These are phyloP conservation scores for Drosophila koepferae DNA, from an alignment of 2,888 invertebrate species.

Conservation along the genomic window DNA sequence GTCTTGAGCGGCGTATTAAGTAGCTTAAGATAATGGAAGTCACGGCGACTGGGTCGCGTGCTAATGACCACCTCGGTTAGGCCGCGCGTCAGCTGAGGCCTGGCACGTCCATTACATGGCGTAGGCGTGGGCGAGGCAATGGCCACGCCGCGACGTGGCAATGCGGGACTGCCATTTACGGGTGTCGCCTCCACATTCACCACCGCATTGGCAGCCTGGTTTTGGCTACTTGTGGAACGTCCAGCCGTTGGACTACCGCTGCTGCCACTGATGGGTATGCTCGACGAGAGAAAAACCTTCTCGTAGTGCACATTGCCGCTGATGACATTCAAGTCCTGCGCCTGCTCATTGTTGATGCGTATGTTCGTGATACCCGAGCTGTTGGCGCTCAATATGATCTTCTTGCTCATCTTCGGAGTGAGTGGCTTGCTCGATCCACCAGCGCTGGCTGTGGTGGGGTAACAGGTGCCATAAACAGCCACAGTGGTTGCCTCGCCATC, in stretches of 20 bases:
- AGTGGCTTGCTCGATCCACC: constrained; percentile 44
- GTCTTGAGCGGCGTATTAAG: constrained; percentile 69
- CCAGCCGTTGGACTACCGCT: constrained; percentile 10
- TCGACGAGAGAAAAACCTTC: constrained; percentile 84
- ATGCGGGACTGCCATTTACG: constrained; percentile 50
- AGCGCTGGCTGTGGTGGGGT: constrained; percentile 47
- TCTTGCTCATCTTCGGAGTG: constrained; percentile 82
- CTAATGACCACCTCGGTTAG: constrained; percentile 84
- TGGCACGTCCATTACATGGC: constrained; percentile 28
- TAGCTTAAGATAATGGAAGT: constrained; percentile 77
- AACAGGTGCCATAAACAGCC: constrained; percentile 71
- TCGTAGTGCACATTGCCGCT: constrained; percentile 82
- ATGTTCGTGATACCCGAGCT: constrained; percentile 84
- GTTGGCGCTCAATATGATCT: constrained; percentile 83
- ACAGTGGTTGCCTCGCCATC: constrained; percentile 60
- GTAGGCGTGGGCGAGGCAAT: constrained; percentile 26
- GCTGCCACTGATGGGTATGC: constrained; percentile 63
- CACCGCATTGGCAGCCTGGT: constrained; percentile 8
- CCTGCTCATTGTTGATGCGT: constrained; percentile 79
- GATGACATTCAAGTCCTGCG: constrained; percentile 56
- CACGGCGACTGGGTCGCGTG: constrained; percentile 83
- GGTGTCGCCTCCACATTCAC: constrained; percentile 24
- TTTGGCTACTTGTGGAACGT: constrained; percentile 32
- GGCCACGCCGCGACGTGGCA: constrained; percentile 49
- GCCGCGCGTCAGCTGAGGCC: constrained; percentile 81